Conservation (phyloP, 2,888 invertebrate genomes). For the Leptura quadrifasciata region DNA sequence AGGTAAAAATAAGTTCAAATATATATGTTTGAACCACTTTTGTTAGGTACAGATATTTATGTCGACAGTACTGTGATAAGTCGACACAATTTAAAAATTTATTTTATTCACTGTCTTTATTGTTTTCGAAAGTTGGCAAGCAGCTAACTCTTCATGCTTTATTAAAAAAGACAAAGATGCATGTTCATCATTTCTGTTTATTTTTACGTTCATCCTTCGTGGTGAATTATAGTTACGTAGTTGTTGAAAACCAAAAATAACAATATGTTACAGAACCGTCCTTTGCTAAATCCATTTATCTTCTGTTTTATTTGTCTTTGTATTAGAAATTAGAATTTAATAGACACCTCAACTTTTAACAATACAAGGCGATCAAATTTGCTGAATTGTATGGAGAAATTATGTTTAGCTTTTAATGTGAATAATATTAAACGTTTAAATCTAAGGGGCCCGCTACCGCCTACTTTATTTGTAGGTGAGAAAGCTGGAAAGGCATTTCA, state of each 20-base stretch:
- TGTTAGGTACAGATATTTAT: background rate
- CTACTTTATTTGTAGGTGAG: too few species aligned
- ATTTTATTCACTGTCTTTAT: background rate
- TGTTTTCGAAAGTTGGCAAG: constrained; percentile 21
- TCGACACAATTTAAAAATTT: constrained; percentile 5
- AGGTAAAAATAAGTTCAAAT: too few species aligned
- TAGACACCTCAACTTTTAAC: too few species aligned
- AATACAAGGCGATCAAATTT: too few species aligned
- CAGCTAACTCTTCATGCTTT: constrained; percentile 11
- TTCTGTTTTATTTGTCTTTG: too few species aligned
- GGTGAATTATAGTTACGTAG: constrained; percentile 20
- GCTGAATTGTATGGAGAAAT: too few species aligned
- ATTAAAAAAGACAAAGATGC: constrained; percentile 8
- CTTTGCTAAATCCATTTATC: background rate
- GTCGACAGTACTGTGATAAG: background rate
- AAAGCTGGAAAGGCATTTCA: too few species aligned
- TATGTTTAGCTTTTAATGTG: too few species aligned
- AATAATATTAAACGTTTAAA: too few species aligned
- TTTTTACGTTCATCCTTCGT: constrained; percentile 21
- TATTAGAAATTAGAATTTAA: too few species aligned
- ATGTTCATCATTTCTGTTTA: constrained; percentile 27
- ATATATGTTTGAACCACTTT: too few species aligned
- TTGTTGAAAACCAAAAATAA: constrained; percentile 19
- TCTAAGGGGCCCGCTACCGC: too few species aligned
- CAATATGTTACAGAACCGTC: background rate